These are phyloP conservation scores for Drosophila lutescens DNA, from an alignment of 2,888 invertebrate genomes.

Conservation along the genomic window DNA sequence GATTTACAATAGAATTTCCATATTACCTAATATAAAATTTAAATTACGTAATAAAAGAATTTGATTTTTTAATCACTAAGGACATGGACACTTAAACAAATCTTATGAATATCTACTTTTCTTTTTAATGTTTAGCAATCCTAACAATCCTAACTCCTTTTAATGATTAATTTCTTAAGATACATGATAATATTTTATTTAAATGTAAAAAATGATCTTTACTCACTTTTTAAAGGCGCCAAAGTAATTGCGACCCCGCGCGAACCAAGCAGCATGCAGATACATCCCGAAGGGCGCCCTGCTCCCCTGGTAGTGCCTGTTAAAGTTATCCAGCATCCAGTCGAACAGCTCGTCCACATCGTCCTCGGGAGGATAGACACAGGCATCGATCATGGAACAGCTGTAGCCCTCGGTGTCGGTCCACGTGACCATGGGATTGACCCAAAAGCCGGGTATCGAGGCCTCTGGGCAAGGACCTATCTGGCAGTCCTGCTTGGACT, in stretches of 20 bases:
- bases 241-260: constrained; percentile 84
- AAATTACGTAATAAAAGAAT: no score
- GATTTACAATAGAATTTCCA: no score
- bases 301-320: constrained; percentile 87
- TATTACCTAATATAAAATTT: no score
- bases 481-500: constrained; percentile 85
- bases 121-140: no score
- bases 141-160: no score
- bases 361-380: constrained; percentile 84
- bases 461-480: constrained; percentile 86
- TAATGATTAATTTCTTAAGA: no score
- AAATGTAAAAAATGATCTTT: background rate
- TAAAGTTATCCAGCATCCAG: constrained; percentile 88
- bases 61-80: no score
- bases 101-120: no score
- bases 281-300: constrained; percentile 86
- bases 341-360: constrained; percentile 85
- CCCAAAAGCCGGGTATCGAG: constrained; percentile 86
- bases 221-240: constrained; percentile 85
- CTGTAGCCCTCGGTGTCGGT: constrained; percentile 84
- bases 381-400: constrained; percentile 87
- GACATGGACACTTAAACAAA: no score
- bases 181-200: no score
- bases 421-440: constrained; percentile 86
- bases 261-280: constrained; percentile 88